Conservation (phyloP, 2,888 invertebrate species). For the Cheiracanthium punctorium region DNA sequence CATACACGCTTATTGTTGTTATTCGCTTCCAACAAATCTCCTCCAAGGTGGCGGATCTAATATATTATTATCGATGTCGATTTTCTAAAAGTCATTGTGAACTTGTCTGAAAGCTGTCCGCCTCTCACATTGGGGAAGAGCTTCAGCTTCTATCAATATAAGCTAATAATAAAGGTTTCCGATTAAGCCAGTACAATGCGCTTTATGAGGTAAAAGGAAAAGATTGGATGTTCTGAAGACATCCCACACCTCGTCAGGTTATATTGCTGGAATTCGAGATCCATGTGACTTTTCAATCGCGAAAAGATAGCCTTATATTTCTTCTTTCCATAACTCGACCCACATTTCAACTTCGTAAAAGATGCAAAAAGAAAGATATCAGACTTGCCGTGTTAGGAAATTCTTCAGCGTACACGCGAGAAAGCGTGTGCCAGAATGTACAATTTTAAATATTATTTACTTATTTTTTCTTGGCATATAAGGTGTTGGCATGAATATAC, state of each 20-base stretch:
- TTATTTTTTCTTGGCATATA: no score
- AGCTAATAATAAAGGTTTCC: constrained; percentile 63
- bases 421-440: no score
- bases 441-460: no score
- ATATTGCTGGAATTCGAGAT: not conserved
- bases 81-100: not conserved
- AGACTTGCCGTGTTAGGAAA: no score
- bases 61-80: not conserved
- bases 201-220: not conserved
- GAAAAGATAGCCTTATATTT: not conserved
- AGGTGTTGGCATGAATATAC: no score
- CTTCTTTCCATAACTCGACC: not conserved
- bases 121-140: constrained; percentile 20
- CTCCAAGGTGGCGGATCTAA: not conserved
- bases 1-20: not conserved
- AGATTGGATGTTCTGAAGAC: not conserved
- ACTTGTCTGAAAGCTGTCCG: not conserved
- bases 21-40: not conserved
- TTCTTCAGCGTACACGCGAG: no score
- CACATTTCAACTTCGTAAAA: no score
- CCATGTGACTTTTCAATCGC: not conserved
- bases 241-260: not conserved
- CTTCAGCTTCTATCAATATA: not conserved
- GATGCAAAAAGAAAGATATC: no score
- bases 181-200: constrained; percentile 29